These are phyloP conservation scores for Macrocentrus cingulum DNA, from an alignment of 1,140 invertebrate species.

Conservation along the genomic window DNA sequence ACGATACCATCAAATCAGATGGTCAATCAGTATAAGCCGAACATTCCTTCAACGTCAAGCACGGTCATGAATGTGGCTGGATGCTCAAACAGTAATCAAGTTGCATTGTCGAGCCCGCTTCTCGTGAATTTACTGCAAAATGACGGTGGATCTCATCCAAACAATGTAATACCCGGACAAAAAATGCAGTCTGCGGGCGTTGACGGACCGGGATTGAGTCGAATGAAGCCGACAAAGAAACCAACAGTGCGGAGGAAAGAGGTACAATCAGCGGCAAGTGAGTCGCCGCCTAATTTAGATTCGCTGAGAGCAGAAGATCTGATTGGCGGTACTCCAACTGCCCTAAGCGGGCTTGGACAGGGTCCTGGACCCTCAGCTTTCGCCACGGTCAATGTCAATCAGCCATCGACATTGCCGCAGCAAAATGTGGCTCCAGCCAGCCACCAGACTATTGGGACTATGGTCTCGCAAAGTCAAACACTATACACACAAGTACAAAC, in stretches of 20 bases:
- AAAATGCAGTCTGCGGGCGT: constrained; percentile 59
- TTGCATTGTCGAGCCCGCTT: constrained; percentile 83
- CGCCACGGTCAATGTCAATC: constrained; percentile 49
- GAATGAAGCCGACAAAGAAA: constrained; percentile 56
- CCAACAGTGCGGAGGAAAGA: constrained; percentile 55
- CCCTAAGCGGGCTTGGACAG: constrained; percentile 34
- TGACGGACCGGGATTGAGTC: constrained; percentile 52
- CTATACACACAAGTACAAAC: constrained; percentile 55
- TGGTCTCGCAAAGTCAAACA: constrained; percentile 21
- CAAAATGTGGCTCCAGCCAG: constrained; percentile 32
- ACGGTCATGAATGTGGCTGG: constrained; percentile 36
- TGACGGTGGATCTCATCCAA: constrained; percentile 66
- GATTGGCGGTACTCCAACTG: constrained; percentile 39
- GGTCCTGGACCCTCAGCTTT: constrained; percentile 46
- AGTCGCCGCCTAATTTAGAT: constrained; percentile 50
- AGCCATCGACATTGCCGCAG: constrained; percentile 53
- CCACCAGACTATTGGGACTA: constrained; percentile 28
- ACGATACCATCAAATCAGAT: constrained; percentile 37
- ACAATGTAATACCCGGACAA: constrained; percentile 44
- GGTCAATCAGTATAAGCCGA: constrained; percentile 44
- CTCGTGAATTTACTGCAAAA: constrained; percentile 90
- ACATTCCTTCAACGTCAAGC: constrained; percentile 49
- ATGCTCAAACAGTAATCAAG: constrained; percentile 55
- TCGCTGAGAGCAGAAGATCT: constrained; percentile 50
- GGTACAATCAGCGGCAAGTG: constrained; percentile 13